phyloP scores from a whole-genome alignment of 2,888 invertebrate genomes.

The Nephrotoma flavescens region DNA sequence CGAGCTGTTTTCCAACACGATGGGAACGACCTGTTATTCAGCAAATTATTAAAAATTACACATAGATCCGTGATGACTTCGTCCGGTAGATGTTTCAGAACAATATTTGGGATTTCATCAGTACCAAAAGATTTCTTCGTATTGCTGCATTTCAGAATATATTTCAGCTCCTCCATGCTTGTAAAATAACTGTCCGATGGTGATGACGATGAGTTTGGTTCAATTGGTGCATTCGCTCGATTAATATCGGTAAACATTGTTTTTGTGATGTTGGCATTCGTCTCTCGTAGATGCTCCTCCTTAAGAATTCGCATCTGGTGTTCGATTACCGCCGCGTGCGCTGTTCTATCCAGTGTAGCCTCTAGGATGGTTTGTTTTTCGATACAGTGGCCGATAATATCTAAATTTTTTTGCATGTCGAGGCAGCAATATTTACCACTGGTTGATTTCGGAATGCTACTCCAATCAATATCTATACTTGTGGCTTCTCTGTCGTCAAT shows the following conservation, averaged over 20 bases:
- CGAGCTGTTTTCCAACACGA: too few species aligned
- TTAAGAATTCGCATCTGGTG: too few species aligned
- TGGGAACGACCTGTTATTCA: too few species aligned
- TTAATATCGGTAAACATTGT: too few species aligned
- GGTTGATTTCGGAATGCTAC: background rate
- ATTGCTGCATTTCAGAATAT: background rate
- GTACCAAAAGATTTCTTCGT: background rate
- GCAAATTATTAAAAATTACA: background rate
- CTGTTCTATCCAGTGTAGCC: too few species aligned
- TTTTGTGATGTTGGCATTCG: too few species aligned
- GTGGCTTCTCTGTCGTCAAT: background rate
- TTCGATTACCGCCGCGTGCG: too few species aligned
- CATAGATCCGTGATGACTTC: background rate
- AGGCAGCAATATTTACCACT: background rate
- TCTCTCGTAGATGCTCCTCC: too few species aligned
- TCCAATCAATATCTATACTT: background rate
- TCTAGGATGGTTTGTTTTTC: too few species aligned
- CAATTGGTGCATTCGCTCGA: too few species aligned
- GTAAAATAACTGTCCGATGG: background rate
- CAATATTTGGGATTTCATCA: background rate
- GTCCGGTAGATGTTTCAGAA: too few species aligned
- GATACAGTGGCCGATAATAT: background rate
- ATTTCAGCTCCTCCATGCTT: background rate
- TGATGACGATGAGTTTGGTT: background rate
- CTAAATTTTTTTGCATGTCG: too few species aligned